A percentile compares a stretch with the other conserved stretches of the same genome.
These are phyloP conservation scores for Parasteatoda lunata DNA, from an alignment of 2,888 invertebrate genomes.

Conservation along the genomic window DNA sequence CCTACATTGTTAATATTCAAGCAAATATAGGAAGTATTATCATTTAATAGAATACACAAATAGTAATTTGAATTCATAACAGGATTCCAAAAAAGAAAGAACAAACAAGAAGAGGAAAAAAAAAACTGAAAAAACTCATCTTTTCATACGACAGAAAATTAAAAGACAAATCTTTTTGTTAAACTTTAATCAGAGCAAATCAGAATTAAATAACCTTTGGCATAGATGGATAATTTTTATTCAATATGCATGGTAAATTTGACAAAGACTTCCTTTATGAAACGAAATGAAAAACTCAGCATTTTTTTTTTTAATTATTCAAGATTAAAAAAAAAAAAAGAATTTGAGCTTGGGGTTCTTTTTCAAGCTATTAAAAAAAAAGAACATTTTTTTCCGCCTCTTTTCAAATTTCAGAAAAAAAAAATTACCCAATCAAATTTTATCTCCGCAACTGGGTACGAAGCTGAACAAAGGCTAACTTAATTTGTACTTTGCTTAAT, in stretches of 20 bases:
- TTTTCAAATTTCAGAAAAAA: background rate
- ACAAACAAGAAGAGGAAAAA: background rate
- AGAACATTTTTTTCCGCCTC: background rate
- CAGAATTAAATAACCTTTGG: constrained; percentile 58
- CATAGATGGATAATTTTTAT: constrained; percentile 46
- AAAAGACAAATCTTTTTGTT: constrained; percentile 43
- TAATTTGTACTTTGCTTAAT: constrained; percentile 59
- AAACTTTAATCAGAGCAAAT: constrained; percentile 67
- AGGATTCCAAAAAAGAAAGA: background rate
- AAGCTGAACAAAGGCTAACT: constrained; percentile 63
- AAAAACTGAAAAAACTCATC: background rate
- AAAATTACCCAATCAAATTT: constrained; percentile 49
- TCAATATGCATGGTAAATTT: constrained; percentile 54
- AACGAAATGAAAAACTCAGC: background rate
- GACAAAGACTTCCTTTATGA: constrained; percentile 33
- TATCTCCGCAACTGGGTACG: constrained; percentile 57
- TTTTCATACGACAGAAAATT: constrained; percentile 7
- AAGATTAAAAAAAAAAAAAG: constrained; percentile 12
- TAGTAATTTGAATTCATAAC: background rate
- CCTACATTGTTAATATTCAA: too few species aligned
- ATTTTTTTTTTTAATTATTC: background rate
- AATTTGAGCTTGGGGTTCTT: constrained; percentile 6
- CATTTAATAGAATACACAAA: background rate
- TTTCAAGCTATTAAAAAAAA: background rate
- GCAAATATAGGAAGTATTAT: constrained; percentile 2